These are phyloP conservation scores for Nymphalis io DNA, from an alignment of 1,140 invertebrate genomes.

Conservation along the genomic window DNA sequence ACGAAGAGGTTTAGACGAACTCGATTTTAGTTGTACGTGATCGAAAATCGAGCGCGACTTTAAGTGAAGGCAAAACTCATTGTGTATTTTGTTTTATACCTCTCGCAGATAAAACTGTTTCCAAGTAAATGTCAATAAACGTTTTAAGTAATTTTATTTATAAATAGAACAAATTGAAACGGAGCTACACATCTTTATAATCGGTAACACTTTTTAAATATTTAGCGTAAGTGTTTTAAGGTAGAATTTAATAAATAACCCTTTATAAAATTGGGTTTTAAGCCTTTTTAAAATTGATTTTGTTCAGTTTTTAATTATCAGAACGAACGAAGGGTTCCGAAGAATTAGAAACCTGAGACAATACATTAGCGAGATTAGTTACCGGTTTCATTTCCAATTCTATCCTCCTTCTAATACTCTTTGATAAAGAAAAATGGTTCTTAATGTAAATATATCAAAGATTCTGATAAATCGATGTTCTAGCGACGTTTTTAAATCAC, in stretches of 20 bases:
- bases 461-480: background rate
- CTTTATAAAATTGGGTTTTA: too few relatives aligned
- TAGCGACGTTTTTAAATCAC: background rate
- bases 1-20: constrained; percentile 32
- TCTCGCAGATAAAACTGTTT: background rate
- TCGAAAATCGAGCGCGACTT: constrained; percentile 30
- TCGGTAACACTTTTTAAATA: too few relatives aligned
- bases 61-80: constrained; percentile 23
- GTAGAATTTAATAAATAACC: too few relatives aligned
- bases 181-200: too few relatives aligned
- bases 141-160: background rate
- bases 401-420: constrained; percentile 16
- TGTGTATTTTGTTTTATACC: constrained; percentile 26
- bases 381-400: constrained; percentile 17
- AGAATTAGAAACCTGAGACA: constrained; percentile 26
- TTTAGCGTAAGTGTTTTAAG: too few relatives aligned
- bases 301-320: too few relatives aligned
- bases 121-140: background rate
- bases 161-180: too few relatives aligned
- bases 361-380: constrained; percentile 33
- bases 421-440: constrained; percentile 16
- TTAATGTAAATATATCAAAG: background rate
- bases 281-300: too few relatives aligned
- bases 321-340: constrained; percentile 7
- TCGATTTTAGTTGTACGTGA: constrained; percentile 39